Conservation (phyloP, 2,113 vertebrate genomes). For the Chiloscyllium plagiosum region DNA sequence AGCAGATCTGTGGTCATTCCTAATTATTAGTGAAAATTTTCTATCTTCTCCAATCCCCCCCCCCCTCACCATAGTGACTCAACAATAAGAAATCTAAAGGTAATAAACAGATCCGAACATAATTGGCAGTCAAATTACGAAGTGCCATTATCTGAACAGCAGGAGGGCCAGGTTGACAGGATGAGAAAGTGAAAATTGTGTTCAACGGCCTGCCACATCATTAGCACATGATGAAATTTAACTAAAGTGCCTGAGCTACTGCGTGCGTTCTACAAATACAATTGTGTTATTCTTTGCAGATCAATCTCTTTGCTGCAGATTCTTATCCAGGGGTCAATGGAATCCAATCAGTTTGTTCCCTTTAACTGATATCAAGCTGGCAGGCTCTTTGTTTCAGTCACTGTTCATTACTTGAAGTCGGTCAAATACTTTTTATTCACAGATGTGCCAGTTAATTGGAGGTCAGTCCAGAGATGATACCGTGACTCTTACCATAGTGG, state of each 20-base stretch:
- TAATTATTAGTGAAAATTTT: background rate
- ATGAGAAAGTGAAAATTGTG: conserved; percentile 36
- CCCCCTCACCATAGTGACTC: background rate
- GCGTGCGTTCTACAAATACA: conserved; percentile 16
- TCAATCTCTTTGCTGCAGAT: conserved; percentile 30
- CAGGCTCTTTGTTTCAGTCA: conserved; percentile 27
- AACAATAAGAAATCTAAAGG: conserved; percentile 28
- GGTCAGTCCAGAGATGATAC: background rate
- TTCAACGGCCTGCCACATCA: conserved; percentile 24
- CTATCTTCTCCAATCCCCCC: background rate
- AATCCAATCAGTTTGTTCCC: conserved; percentile 28
- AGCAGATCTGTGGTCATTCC: background rate
- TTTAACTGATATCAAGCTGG: conserved; percentile 36
- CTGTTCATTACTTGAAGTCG: conserved; percentile 13
- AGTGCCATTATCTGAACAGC: conserved; percentile 35
- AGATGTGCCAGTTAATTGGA: conserved; percentile 25
- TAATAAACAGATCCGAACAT: conserved; percentile 38
- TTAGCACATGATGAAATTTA: conserved; percentile 35
- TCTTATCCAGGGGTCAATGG: conserved; percentile 29
- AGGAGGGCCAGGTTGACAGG: conserved; percentile 37
- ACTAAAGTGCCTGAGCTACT: conserved; percentile 23
- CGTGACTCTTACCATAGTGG: background rate
- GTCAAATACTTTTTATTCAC: conserved; percentile 3
- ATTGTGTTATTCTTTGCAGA: conserved; percentile 29
- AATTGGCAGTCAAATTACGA: conserved; percentile 31